Percentiles rank a stretch among this genome's conserved stretches.
Evolutionary conservation across 2,113 vertebrate species (phyloP).

Genomic region (Hipposideros armiger): DNA sequence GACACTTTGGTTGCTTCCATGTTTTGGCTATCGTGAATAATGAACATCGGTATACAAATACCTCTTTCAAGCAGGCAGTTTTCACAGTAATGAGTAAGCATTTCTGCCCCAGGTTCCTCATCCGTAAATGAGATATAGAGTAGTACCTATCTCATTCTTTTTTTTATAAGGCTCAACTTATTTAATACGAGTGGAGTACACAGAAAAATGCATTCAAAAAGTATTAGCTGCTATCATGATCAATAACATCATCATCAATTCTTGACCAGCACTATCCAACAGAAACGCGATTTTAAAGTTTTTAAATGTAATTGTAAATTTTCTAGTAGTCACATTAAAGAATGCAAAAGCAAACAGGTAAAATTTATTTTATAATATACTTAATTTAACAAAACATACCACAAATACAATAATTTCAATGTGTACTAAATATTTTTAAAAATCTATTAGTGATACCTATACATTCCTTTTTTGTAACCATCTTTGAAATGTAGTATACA

Average conservation of each 20-base stretch:
- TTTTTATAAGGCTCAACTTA: background rate
- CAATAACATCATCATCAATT: background rate
- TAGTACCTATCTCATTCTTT: background rate
- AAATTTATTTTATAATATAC: constrained; percentile 17
- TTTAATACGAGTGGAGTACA: background rate
- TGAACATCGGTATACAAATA: background rate
- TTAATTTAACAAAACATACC: constrained; percentile 45
- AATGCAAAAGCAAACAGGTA: constrained; percentile 5
- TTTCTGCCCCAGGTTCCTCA: background rate
- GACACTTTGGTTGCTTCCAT: background rate
- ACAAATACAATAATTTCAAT: background rate
- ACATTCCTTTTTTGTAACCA: background rate
- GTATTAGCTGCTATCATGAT: background rate
- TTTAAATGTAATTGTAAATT: constrained; percentile 52
- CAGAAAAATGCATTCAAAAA: constrained; percentile 11
- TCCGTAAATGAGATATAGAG: background rate
- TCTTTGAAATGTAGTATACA: background rate
- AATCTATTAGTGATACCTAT: background rate
- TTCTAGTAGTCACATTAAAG: background rate
- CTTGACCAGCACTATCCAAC: background rate
- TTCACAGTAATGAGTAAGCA: background rate
- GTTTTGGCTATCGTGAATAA: background rate
- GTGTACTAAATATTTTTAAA: background rate
- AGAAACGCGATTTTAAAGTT: background rate
- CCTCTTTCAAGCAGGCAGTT: background rate